Conservation (phyloP, 2,888 invertebrate species). For the Dastarcus helophoroides region DNA sequence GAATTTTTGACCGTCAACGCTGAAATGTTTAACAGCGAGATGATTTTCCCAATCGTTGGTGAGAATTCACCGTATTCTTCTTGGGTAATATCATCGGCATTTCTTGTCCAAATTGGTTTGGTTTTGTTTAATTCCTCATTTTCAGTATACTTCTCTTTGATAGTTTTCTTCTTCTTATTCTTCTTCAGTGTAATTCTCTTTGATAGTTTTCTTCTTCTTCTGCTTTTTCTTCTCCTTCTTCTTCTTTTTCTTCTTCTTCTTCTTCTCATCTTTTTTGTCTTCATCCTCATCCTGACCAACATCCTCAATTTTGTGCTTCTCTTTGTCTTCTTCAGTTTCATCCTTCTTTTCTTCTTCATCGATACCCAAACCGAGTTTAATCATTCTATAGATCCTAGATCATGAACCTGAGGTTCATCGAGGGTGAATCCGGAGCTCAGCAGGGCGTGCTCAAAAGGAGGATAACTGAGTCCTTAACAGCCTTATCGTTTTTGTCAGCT, state of each 20-base stretch:
- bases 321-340: constrained; percentile 57
- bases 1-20: constrained; percentile 92
- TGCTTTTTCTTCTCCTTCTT: too few species aligned
- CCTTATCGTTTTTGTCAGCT: constrained; percentile 95
- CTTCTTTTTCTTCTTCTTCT: constrained; percentile 72
- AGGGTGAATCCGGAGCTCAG: constrained; percentile 93
- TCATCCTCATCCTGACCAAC: constrained; percentile 42
- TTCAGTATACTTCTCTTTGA: constrained; percentile 95
- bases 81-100: constrained; percentile 90
- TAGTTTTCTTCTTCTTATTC: too few species aligned
- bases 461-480: constrained; percentile 94
- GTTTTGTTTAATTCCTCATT: constrained; percentile 98
- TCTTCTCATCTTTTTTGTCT: too few species aligned
- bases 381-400: constrained; percentile 94
- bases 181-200: too few species aligned
- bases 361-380: constrained; percentile 95
- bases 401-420: constrained; percentile 92
- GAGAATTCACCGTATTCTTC: constrained; percentile 96
- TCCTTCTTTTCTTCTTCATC: constrained; percentile 87
- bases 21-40: constrained; percentile 90
- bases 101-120: constrained; percentile 95
- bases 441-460: constrained; percentile 88
- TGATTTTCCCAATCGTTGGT: constrained; percentile 99
- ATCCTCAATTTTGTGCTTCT: constrained; percentile 47
- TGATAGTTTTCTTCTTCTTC: too few species aligned